These are phyloP conservation scores for Hypsopygia costalis DNA, from an alignment of 2,888 invertebrate genomes.

Conservation along the genomic window DNA sequence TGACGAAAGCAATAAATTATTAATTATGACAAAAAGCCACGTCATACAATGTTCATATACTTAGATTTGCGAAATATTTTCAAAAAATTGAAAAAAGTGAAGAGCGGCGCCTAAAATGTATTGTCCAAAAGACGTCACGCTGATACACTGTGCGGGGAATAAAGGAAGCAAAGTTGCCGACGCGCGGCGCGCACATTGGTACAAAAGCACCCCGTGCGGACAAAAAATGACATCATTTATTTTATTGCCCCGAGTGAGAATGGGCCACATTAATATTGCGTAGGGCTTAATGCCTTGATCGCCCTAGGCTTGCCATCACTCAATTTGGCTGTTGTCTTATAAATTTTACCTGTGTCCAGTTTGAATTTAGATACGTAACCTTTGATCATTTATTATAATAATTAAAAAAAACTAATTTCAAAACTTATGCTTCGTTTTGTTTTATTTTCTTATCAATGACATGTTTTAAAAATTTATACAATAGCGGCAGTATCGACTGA, in stretches of 20 bases:
- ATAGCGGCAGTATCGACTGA: too few species aligned
- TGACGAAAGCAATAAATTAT: conserved; percentile 75
- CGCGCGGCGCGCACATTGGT: conserved; percentile 52
- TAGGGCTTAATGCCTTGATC: conserved; percentile 67
- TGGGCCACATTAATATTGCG: conserved; percentile 74
- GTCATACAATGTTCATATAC: conserved; percentile 51
- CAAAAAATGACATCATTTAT: conserved; percentile 81
- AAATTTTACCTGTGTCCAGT: conserved; percentile 19
- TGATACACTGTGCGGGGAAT: conserved; percentile 49
- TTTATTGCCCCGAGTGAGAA: conserved; percentile 77
- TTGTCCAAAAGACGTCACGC: conserved; percentile 72
- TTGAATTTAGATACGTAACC: background rate
- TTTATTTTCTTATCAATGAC: too few species aligned
- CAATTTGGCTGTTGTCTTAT: conserved; percentile 31
- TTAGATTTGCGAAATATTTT: conserved; percentile 49
- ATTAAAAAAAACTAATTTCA: too few species aligned
- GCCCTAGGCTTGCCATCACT: conserved; percentile 67
- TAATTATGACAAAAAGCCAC: conserved; percentile 73
- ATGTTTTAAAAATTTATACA: too few species aligned
- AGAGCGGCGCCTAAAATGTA: conserved; percentile 73
- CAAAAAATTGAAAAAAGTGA: conserved; percentile 36
- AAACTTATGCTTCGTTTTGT: too few species aligned
- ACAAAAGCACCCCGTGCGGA: conserved; percentile 64
- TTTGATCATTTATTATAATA: background rate
- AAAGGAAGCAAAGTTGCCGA: conserved; percentile 59